Percentiles rank a stretch among this genome's conserved stretches.
Evolutionary conservation across 1,140 invertebrate genomes (phyloP).

Genomic region (Drosophila tani): DNA sequence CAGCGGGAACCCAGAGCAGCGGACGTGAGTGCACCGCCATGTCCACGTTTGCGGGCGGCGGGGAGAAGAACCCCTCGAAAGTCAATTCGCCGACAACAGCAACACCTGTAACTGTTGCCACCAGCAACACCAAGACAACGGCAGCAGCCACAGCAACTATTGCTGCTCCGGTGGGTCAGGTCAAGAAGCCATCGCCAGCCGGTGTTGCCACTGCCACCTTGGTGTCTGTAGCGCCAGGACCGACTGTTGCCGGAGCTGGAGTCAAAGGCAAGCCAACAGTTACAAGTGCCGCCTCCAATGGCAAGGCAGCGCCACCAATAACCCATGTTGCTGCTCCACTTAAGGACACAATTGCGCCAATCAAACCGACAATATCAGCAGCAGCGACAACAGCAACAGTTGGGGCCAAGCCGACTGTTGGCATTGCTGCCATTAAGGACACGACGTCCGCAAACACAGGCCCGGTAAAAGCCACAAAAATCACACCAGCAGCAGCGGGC

Average conservation of each 20-base stretch:
- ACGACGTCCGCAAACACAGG: conserved; percentile 9
- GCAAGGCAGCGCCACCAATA: not conserved
- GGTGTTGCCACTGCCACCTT: conserved; percentile 25
- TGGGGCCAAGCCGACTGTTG: conserved; percentile 6
- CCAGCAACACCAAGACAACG: conserved; percentile 4
- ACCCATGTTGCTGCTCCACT: not conserved
- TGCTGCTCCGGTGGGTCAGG: conserved; percentile 6
- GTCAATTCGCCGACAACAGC: conserved; percentile 25
- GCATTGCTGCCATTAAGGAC: conserved; percentile 17
- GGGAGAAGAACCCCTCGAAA: conserved; percentile 26
- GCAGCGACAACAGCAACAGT: conserved; percentile 10
- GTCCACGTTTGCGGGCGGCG: conserved; percentile 64
- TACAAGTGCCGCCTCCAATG: not conserved
- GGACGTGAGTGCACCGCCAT: conserved; percentile 72
- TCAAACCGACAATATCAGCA: conserved; percentile 28
- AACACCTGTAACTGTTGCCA: conserved; percentile 2
- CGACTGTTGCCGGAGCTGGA: conserved; percentile 22
- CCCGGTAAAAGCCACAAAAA: conserved; percentile 14
- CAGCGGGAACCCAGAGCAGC: conserved; percentile 72
- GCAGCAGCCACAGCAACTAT: not conserved
- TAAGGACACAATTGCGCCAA: conserved; percentile 8
- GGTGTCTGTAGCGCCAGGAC: conserved; percentile 8
- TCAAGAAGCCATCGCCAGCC: conserved; percentile 13
- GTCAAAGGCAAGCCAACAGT: conserved; percentile 5
- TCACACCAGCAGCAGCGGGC: conserved; percentile 14